Evolutionary conservation across 2,888 invertebrate genomes (phyloP).

Genomic region (Drosophila pullipes): DNA sequence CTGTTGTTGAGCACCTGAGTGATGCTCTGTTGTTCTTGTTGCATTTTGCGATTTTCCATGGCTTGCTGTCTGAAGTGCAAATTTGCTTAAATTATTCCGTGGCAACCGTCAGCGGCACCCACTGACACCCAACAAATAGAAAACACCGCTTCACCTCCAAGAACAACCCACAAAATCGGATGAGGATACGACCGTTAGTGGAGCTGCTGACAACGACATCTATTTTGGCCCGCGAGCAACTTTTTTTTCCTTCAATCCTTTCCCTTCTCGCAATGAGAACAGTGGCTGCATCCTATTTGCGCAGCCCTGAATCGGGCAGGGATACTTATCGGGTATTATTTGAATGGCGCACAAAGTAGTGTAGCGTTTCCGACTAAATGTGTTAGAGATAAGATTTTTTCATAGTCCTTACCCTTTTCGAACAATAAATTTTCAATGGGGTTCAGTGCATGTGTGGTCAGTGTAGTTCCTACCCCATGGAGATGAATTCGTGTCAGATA

Average conservation of each 20-base stretch:
- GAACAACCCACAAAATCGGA: constrained; percentile 12
- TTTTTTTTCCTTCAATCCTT: constrained; percentile 38
- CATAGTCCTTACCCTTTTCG: neutral
- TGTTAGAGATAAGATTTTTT: constrained; percentile 19
- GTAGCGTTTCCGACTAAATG: constrained; percentile 28
- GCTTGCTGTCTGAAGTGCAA: constrained; percentile 83
- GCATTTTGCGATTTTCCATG: constrained; percentile 67
- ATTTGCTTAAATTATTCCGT: constrained; percentile 84
- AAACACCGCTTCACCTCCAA: constrained; percentile 7
- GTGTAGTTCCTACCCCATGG: neutral
- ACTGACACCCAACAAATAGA: constrained; percentile 26
- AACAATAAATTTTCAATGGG: constrained; percentile 1
- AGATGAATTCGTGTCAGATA: neutral
- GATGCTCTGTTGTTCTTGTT: constrained; percentile 54
- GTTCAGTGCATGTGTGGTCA: neutral
- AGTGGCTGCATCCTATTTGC: neutral
- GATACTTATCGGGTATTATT: constrained; percentile 15
- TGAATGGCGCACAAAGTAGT: constrained; percentile 7
- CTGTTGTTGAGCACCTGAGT: constrained; percentile 50
- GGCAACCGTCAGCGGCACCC: constrained; percentile 62
- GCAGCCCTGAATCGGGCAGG: constrained; percentile 2
- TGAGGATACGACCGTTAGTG: constrained; percentile 27
- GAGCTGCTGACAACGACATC: constrained; percentile 64
- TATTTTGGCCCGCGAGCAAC: constrained; percentile 56
- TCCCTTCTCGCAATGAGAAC: neutral